Conservation (phyloP, 2,113 vertebrate species). For the Lasiurus borealis region DNA sequence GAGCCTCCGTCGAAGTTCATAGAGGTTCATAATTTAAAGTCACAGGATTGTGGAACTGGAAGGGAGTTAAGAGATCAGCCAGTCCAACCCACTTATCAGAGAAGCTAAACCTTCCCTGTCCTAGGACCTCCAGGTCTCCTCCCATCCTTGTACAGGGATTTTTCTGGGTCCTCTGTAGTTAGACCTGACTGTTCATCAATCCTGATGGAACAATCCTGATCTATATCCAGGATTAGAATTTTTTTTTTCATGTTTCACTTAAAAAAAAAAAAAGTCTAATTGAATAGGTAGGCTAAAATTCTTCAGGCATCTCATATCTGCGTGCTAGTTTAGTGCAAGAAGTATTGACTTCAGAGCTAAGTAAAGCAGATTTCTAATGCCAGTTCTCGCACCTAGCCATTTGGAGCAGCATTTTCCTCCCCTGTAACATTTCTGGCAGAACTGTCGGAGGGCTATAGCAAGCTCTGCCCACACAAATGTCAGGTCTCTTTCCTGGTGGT, state of each 20-base stretch:
- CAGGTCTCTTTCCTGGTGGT: neutral
- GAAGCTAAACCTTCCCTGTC: neutral
- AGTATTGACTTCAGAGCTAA: neutral
- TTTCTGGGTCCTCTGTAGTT: neutral
- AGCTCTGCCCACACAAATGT: constrained; percentile 23
- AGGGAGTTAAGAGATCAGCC: constrained; percentile 13
- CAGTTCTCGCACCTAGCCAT: neutral
- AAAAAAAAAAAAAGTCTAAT: neutral
- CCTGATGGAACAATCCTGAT: neutral
- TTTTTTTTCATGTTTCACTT: neutral
- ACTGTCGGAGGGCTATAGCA: neutral
- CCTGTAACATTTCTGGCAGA: constrained; percentile 20
- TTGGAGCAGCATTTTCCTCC: neutral
- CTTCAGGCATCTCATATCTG: too few species aligned
- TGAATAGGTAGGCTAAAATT: neutral
- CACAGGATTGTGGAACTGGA: neutral
- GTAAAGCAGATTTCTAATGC: neutral
- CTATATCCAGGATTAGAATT: neutral
- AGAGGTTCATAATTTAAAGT: constrained; percentile 30
- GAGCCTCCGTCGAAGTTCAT: neutral
- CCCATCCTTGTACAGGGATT: neutral
- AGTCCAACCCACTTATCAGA: neutral
- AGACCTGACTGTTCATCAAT: neutral
- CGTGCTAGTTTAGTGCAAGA: neutral
- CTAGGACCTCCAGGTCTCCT: neutral